Conservation (phyloP, 2,113 vertebrate genomes). For the Odobenus rosmarus region DNA sequence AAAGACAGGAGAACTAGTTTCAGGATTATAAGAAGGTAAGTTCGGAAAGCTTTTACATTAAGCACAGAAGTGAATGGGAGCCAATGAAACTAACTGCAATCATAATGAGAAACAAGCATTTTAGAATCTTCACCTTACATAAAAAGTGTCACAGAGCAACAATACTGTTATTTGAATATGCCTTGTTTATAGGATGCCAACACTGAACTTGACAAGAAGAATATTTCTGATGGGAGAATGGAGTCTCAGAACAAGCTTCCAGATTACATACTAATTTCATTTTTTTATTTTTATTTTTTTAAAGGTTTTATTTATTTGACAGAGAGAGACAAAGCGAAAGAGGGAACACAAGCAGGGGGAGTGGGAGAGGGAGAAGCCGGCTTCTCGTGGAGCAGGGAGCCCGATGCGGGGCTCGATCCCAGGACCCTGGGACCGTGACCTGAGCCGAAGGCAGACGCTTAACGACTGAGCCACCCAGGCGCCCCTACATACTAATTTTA, state of each 20-base stretch:
- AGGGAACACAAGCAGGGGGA: no score
- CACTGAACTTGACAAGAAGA: not conserved
- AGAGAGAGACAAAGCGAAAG: no score
- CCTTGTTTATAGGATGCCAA: not conserved
- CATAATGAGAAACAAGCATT: conserved; percentile 14
- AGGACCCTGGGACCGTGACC: no score
- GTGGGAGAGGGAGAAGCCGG: no score
- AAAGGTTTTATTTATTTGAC: no score
- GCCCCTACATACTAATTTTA: not conserved
- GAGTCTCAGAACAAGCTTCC: not conserved
- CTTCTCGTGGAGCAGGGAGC: no score
- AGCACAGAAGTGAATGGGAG: conserved; percentile 18
- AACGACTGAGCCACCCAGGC: no score
- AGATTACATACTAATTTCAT: not conserved
- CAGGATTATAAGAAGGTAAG: conserved; percentile 27
- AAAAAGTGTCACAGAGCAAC: conserved; percentile 42
- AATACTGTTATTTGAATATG: not conserved
- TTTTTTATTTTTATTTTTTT: no score
- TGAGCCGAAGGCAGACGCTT: no score
- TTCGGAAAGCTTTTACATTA: conserved; percentile 41
- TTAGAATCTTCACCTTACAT: not conserved
- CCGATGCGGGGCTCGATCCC: no score
- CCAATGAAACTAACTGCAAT: conserved; percentile 21
- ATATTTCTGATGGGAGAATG: conserved; percentile 8
- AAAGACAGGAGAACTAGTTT: conserved; percentile 24